Base-by-base conservation (phyloP, 2,113 vertebrate genomes). In the Thomomys bottae region DNA sequence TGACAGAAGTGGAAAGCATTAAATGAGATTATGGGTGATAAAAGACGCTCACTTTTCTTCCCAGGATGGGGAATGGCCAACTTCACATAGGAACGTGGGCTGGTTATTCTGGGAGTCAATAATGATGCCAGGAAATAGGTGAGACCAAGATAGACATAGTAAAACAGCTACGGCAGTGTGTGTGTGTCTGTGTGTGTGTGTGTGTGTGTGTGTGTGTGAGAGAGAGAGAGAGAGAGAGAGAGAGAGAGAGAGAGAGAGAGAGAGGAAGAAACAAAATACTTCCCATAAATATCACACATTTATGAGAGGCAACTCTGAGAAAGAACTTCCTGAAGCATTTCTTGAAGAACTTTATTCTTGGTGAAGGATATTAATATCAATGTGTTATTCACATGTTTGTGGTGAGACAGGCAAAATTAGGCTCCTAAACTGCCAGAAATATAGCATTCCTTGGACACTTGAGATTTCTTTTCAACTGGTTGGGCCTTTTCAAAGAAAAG, bases 321-420 rank as follows among this genome's bases (percentile, higher is more conserved):
- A 91, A 61, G 54, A 88, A 57, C 76, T 92, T 84, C 76, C 54
- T 90, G 73, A 92, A 78, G 36, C 24, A 82, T 85, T 85, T 87
- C 32, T 45, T 68, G 61, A 92, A 80, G 79, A 80, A 71, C 66
- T 88, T 80, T 93, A 59, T 73, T 68, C 49, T 11, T 18, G 36
- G n/a, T 59, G 36, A 70, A 45, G 38, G 17, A 5, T 64, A 28
- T 59, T 77, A 68, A 78, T 73, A 94, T 63, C 1, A 67, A 59
- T 17, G 12, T 59, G 57, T 59, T 59, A 59, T 6, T 59, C 57
- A 59, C 57, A 23, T 59, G 57, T 23, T 59, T 59, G 57, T 17
- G 20, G 17, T 20, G 17, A 59, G 17, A 59, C 57, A 59, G 57
- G 21, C 5, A 17, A 18, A 59, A 59, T 18, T 17, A 2, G 17